Evolutionary conservation across 2,888 invertebrate genomes (phyloP), one percentile per base, ranked within the genome.

Genomic region (Geotrupes spiniger): DNA sequence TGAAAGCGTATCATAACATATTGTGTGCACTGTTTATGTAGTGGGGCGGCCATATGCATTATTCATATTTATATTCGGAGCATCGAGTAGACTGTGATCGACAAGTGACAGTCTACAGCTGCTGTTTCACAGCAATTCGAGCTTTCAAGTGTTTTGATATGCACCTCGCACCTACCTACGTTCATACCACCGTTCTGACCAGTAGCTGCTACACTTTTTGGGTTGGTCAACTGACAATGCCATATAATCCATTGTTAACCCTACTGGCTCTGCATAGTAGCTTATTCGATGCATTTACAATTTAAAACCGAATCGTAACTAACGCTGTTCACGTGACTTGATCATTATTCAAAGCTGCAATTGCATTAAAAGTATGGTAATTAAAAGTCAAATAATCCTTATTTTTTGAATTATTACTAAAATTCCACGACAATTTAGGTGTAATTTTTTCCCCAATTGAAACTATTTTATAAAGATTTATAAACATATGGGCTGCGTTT

Each of bases 81-180:
- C 67, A 65, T 66, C 63, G 62, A 64, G 66, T 59, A 61, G 54
- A 58, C 69, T 41, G 56, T 70, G 71, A 72, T 70, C 69, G 73
- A 73, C 72, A 73, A 73, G 73, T 73, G 73, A 72, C 72, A 71
- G 69, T 67, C 61, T 54, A 66, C 73, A 73, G 72, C 73, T 73
- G 73, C 71, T 65, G 71, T 68, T 71, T 70, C 70, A 69, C 70
- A 64, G 65, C 62, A 62, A 63, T 63, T 57, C 61, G 60, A 62
- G 57, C 59, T 58, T 61, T 68, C 61, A 58, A 69, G 69, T 71
- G 70, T 71, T 71, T 70, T 63, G 57, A 63, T 64, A 64, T 61
- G 56, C 60, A 55, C 60, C 54, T 58, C 52, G 48, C 46, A 36
- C 36, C 54, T 52, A 49, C 55, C 52, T 45, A 51, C 54, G 49